Conservation (phyloP, 1,140 invertebrate species). For the Listronotus bonariensis region DNA sequence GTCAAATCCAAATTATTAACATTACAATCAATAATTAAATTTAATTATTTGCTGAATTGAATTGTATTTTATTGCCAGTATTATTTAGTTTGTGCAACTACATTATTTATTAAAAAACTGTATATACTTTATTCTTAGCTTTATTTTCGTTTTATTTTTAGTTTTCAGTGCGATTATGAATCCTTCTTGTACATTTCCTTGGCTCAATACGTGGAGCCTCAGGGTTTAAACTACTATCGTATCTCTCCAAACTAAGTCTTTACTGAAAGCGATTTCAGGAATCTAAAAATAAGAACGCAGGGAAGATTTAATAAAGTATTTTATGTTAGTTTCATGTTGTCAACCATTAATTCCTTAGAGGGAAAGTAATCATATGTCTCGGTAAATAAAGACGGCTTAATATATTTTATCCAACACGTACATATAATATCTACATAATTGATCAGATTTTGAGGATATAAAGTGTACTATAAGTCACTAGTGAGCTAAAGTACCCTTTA, state of each 20-base stretch:
- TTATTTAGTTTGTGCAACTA: too few species aligned
- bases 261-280: slow-evolving; percentile 56
- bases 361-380: not conserved
- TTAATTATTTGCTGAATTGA: too few species aligned
- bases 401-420: too few species aligned
- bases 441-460: too few species aligned
- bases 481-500: too few species aligned
- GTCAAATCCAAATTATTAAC: too few species aligned
- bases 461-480: too few species aligned
- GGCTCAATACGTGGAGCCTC: slow-evolving; percentile 63
- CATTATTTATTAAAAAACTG: not conserved
- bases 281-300: slow-evolving; percentile 59
- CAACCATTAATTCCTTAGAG: not conserved
- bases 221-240: slow-evolving; percentile 66
- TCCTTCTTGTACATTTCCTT: slow-evolving; percentile 59
- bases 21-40: too few species aligned
- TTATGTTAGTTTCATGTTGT: too few species aligned
- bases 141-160: slow-evolving; percentile 50
- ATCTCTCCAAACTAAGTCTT: slow-evolving; percentile 73
- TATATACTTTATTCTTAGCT: not conserved
- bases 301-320: not conserved
- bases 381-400: too few species aligned
- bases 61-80: too few species aligned
- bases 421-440: too few species aligned
- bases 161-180: slow-evolving; percentile 68